phyloP scores from a whole-genome alignment of 2,797 vertebrate genomes.

The Triplophysa yarkandensis region DNA sequence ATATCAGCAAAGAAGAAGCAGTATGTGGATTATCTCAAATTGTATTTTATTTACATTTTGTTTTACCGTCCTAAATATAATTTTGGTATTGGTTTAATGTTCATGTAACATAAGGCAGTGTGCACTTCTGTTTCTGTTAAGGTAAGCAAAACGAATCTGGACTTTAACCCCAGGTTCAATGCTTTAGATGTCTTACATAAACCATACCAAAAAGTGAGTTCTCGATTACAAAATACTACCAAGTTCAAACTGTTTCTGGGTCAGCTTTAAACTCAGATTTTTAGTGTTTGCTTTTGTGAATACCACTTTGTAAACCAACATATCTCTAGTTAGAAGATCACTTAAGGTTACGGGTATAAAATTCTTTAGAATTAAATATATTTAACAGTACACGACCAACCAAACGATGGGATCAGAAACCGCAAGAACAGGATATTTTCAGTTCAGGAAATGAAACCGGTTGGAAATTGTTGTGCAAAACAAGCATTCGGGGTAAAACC shows the following conservation, averaged over 20 bases:
- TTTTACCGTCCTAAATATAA: not conserved
- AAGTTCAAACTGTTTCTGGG: not conserved
- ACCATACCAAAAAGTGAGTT: slow-evolving; percentile 38
- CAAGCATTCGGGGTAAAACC: slow-evolving; percentile 14
- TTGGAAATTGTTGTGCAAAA: slow-evolving; percentile 67
- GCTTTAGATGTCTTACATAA: slow-evolving; percentile 55
- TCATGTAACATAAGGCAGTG: slow-evolving; percentile 54
- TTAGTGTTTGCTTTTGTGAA: not conserved
- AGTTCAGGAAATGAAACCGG: not conserved
- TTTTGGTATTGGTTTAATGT: slow-evolving; percentile 6
- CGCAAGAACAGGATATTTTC: no score
- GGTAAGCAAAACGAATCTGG: slow-evolving; percentile 47
- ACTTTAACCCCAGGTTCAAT: slow-evolving; percentile 56
- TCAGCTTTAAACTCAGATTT: not conserved
- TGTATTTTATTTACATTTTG: not conserved
- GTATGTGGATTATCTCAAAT: no score
- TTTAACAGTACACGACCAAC: not conserved
- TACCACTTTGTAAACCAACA: not conserved
- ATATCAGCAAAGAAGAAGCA: no score
- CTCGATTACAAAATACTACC: not conserved
- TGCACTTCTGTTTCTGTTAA: slow-evolving; percentile 50
- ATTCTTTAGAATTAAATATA: no score
- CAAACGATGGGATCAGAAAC: no score
- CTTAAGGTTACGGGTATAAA: not conserved
- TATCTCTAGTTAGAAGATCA: not conserved